phyloP scores from a whole-genome alignment of 1,140 invertebrate species.

The fruit fly (Drosophila melanogaster) region DNA sequence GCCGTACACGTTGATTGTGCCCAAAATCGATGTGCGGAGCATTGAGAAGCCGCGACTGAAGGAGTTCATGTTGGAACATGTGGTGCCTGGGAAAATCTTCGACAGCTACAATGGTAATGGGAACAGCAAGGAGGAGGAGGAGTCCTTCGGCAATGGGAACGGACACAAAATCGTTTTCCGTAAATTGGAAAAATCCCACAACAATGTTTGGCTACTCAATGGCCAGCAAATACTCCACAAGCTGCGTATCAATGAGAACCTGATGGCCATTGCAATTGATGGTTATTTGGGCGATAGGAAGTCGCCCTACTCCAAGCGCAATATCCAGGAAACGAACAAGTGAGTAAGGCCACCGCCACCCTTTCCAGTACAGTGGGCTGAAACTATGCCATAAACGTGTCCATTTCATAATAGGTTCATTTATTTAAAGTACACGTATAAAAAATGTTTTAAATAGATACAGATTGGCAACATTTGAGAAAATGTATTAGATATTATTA shows the following conservation, averaged over 20 bases:
- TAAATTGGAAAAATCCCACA: conserved; percentile 86
- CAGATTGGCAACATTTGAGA: not conserved
- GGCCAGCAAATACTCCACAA: conserved; percentile 83
- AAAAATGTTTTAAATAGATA: not conserved
- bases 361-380: conserved; percentile 6
- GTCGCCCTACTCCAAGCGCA: conserved; percentile 83
- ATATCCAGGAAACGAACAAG: conserved; percentile 84
- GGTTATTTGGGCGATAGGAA: conserved; percentile 84
- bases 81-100: conserved; percentile 85
- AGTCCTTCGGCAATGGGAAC: conserved; percentile 81
- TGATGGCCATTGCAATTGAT: conserved; percentile 83
- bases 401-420: no score
- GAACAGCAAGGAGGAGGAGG: conserved; percentile 70
- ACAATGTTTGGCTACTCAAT: conserved; percentile 84
- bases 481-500: no score
- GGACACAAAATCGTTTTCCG: conserved; percentile 84
- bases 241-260: conserved; percentile 79
- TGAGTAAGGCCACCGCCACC: conserved; percentile 50
- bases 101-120: conserved; percentile 82
- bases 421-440: not conserved
- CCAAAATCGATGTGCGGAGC: conserved; percentile 85
- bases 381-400: not conserved
- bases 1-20: conserved; percentile 87
- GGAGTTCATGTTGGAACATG: conserved; percentile 86
- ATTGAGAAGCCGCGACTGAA: conserved; percentile 85